phyloP scores from a whole-genome alignment of 2,888 invertebrate species.

The Hedychridium roseum region DNA sequence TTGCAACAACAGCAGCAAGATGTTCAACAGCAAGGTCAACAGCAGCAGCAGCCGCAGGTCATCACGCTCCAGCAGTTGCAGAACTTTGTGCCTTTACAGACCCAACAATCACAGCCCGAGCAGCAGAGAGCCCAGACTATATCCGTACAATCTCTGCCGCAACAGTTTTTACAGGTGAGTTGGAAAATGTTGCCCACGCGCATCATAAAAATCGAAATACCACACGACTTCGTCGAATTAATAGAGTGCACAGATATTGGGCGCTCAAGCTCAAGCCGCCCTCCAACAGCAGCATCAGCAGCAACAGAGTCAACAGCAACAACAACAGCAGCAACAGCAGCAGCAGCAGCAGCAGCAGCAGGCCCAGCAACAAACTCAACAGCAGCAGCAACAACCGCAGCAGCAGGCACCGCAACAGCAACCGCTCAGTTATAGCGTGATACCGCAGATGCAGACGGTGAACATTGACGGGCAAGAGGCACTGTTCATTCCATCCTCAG shows the following conservation, averaged over 20 bases:
- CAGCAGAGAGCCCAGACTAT: slow-evolving; percentile 60
- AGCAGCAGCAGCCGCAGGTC: slow-evolving; percentile 61
- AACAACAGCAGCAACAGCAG: slow-evolving; percentile 60
- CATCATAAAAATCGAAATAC: not conserved
- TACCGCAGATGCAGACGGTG: slow-evolving; percentile 88
- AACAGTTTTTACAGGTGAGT: slow-evolving; percentile 66
- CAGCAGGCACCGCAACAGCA: slow-evolving; percentile 67
- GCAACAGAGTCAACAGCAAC: too few species aligned
- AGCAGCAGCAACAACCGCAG: slow-evolving; percentile 64
- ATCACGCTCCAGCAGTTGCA: slow-evolving; percentile 66
- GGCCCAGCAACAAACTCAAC: too few species aligned
- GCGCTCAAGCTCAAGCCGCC: slow-evolving; percentile 57
- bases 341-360: slow-evolving; percentile 57
- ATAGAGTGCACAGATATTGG: slow-evolving; percentile 58
- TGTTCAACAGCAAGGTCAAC: slow-evolving; percentile 63
- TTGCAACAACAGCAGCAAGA: slow-evolving; percentile 61
- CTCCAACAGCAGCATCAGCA: slow-evolving; percentile 55
- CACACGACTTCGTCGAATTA: not conserved
- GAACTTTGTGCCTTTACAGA: slow-evolving; percentile 64
- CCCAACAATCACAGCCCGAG: slow-evolving; percentile 58
- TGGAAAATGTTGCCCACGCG: not conserved
- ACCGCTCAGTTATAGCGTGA: slow-evolving; percentile 66
- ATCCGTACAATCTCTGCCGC: slow-evolving; percentile 65
- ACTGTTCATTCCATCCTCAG: slow-evolving; percentile 85
- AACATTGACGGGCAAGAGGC: slow-evolving; percentile 94